Evolutionary conservation across 2,113 vertebrate species (phyloP), one percentile per base, ranked within the genome.

Genomic region (Antechinus stuartii): DNA sequence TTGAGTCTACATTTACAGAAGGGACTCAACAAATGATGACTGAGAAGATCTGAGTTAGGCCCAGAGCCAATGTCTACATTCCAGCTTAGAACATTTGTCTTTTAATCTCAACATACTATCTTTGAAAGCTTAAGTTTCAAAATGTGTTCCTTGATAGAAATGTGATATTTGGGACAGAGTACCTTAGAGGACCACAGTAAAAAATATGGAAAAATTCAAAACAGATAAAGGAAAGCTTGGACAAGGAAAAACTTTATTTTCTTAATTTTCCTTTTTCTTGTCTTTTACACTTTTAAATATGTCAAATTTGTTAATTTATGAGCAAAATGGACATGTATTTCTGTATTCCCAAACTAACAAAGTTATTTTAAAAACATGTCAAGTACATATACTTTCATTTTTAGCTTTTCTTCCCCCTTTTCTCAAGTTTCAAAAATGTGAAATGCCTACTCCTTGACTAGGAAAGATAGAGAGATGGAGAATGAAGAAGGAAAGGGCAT

Each of bases 11-110:
- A 10, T 26, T 90, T 23, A 95, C 3, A 90, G 35, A 25, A 89
- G 22, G 42, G 54, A 19, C 57, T 93, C 91, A 16, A 50, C 46
- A 35, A 93, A 30, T 94, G 89, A 91, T 90, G 84, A 94, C 35
- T 47, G 24, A 92, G 1, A 76, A 94, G 46, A 94, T 90, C 24
- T 84, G n/a, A 84, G n/a, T 6, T 22, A 42, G 68, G 19, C 68
- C 35, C 68, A 22, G n/a, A 84, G n/a, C 19, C 16, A n/a, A 26
- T 6, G 42, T 84, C n/a, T 84, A 84, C 8, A 42, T 84, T 42
- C n/a, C 16, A 42, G 19, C n/a, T 84, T 42, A 16, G 61, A 35
- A 68, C 35, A 68, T 35, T 68, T 35, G 61, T 68, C 61, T 68
- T 68, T 35, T 68, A 42, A 42, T 84, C 68, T 84, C 68, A 84